phyloP scores from a whole-genome alignment of 2,888 invertebrate genomes.

The Drosophila colorata region DNA sequence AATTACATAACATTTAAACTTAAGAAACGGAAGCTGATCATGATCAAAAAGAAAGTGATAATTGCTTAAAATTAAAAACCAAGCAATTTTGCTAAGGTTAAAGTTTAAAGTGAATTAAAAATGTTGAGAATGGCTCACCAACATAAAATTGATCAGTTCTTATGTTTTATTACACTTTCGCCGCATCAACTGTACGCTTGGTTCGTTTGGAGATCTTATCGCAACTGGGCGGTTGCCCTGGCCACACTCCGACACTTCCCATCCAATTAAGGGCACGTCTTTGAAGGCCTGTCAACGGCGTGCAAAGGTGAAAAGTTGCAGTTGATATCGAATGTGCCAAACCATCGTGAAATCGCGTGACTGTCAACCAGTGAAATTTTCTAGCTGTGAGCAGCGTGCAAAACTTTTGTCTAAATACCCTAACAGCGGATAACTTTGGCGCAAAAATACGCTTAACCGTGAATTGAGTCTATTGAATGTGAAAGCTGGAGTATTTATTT shows the following conservation, averaged over 20 bases:
- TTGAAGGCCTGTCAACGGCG: constrained; percentile 53
- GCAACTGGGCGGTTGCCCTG: constrained; percentile 40
- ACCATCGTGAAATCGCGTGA: constrained; percentile 66
- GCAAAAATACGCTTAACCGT: background rate
- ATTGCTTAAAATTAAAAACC: background rate
- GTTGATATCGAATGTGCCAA: constrained; percentile 72
- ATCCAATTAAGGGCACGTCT: constrained; percentile 69
- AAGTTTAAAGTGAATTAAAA: background rate
- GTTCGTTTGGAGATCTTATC: constrained; percentile 59
- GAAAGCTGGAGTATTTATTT: no score
- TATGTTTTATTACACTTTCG: background rate
- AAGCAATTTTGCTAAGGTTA: background rate
- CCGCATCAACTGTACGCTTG: constrained; percentile 5
- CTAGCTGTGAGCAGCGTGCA: constrained; percentile 1
- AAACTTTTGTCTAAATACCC: constrained; percentile 33
- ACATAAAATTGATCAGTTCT: background rate
- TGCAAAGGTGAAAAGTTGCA: constrained; percentile 73
- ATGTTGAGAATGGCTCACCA: no score
- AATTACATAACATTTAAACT: no score
- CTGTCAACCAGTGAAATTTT: constrained; percentile 56
- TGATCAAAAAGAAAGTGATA: no score
- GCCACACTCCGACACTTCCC: constrained; percentile 41
- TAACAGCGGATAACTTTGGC: background rate
- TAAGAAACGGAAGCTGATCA: no score
- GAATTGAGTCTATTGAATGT: background rate